phyloP scores from a whole-genome alignment of 2,797 vertebrate species.

The Melanotaenia maccullochi region DNA sequence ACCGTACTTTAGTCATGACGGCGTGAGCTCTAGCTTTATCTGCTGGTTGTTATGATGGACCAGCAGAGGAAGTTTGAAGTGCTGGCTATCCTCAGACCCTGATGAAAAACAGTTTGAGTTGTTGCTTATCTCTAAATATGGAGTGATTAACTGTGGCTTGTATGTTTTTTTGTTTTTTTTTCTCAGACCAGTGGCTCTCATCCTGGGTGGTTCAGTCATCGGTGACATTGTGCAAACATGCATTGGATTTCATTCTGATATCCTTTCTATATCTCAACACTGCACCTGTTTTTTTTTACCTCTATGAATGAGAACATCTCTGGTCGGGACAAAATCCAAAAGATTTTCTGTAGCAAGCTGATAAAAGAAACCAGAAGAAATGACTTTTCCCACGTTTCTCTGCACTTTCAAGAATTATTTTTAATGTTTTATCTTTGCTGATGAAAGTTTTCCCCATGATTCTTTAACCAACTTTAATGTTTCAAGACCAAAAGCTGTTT shows the following conservation, averaged over 20 bases:
- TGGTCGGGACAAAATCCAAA: not conserved
- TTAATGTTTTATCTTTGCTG: conserved; percentile 3
- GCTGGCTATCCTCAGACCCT: not conserved
- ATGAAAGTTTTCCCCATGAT: not conserved
- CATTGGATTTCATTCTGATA: not conserved
- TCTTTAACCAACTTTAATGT: not conserved
- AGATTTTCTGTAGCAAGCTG: not conserved
- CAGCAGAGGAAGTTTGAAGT: not conserved
- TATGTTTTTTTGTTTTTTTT: not conserved
- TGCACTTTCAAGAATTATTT: not conserved
- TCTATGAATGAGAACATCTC: not conserved
- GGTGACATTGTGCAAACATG: not conserved
- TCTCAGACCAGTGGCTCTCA: not conserved
- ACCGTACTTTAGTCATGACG: no score
- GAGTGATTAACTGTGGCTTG: no score
- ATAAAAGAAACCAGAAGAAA: not conserved
- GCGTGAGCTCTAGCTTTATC: no score
- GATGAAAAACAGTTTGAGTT: not conserved
- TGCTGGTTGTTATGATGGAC: no score
- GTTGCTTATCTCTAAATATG: not conserved
- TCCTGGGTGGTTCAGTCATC: not conserved
- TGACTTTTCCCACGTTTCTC: not conserved
- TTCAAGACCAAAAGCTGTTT: not conserved
- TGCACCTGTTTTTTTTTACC: not conserved
- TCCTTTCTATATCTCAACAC: not conserved